A percentile compares a stretch with the other conserved stretches of the same genome.
Evolutionary conservation across 2,888 invertebrate genomes (phyloP).

Genomic region (Drosophila silvestris): DNA sequence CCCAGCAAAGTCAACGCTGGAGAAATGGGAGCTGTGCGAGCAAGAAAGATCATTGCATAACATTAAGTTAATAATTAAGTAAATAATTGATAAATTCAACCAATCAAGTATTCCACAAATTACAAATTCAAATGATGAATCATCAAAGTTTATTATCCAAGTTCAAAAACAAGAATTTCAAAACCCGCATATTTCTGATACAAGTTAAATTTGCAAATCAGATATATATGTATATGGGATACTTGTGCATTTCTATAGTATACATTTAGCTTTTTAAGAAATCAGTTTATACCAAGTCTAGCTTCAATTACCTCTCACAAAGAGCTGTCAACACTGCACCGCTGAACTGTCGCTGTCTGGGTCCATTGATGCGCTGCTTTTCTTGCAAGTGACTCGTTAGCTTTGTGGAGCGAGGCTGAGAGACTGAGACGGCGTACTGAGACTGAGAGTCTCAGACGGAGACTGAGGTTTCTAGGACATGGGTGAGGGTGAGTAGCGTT

Average conservation of each 20-base stretch:
- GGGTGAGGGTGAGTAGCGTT: slow-evolving; percentile 27
- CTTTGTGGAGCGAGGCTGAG: slow-evolving; percentile 48
- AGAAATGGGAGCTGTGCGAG: background rate
- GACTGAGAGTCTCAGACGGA: background rate
- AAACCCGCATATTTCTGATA: background rate
- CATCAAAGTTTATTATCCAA: background rate
- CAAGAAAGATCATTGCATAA: background rate
- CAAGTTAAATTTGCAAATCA: background rate
- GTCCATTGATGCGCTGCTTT: slow-evolving; percentile 48
- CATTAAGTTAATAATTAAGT: background rate
- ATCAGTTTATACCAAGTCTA: slow-evolving; percentile 8
- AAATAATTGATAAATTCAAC: background rate
- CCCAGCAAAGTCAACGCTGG: no score
- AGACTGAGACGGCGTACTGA: background rate
- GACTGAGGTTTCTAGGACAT: background rate
- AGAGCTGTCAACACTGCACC: slow-evolving; percentile 1
- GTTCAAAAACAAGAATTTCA: background rate
- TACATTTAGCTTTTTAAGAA: background rate
- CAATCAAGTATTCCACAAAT: background rate
- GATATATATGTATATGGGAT: background rate
- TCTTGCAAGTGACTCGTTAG: slow-evolving; percentile 77
- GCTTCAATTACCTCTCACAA: background rate
- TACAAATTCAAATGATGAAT: background rate
- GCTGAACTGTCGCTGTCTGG: slow-evolving; percentile 4
- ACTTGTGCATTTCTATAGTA: background rate